Conservation (phyloP, 2,888 invertebrate genomes). For the Gari tellinella region DNA sequence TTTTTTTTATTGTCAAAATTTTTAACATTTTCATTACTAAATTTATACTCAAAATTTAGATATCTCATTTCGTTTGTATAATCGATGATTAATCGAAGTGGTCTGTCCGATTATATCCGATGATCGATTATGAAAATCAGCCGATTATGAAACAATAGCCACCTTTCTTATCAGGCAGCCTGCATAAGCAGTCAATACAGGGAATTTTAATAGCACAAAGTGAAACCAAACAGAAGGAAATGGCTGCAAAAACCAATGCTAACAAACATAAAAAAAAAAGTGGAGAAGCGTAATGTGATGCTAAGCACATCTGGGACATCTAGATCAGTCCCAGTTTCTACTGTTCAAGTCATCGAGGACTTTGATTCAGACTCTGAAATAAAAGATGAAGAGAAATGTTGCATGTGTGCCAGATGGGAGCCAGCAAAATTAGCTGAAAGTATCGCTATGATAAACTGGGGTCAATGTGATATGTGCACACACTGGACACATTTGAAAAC, state of each 20-base stretch:
- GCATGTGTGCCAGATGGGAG: slow-evolving; percentile 4
- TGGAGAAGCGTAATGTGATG: no score
- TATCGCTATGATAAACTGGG: slow-evolving; percentile 34
- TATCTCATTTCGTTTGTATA: no score
- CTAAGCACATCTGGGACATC: neutral
- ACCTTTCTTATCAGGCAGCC: neutral
- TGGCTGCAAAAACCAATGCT: no score
- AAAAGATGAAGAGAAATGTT: slow-evolving; percentile 24
- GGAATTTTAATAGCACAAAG: slow-evolving; percentile 9
- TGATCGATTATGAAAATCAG: no score
- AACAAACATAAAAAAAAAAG: no score
- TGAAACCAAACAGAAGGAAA: neutral
- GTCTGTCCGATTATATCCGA: no score
- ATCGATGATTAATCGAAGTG: no score
- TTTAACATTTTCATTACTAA: no score
- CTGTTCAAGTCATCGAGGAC: neutral
- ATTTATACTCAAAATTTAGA: no score
- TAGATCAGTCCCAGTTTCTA: neutral
- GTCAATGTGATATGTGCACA: slow-evolving; percentile 13
- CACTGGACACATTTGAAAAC: slow-evolving; percentile 29
- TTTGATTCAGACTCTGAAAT: neutral
- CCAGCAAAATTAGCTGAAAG: slow-evolving; percentile 5
- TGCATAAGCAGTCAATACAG: slow-evolving; percentile 7
- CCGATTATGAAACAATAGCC: no score
- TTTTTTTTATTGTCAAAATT: no score